These are phyloP conservation scores for Mimumesa dahlbomi DNA, from an alignment of 2,888 invertebrate genomes.

Conservation along the genomic window DNA sequence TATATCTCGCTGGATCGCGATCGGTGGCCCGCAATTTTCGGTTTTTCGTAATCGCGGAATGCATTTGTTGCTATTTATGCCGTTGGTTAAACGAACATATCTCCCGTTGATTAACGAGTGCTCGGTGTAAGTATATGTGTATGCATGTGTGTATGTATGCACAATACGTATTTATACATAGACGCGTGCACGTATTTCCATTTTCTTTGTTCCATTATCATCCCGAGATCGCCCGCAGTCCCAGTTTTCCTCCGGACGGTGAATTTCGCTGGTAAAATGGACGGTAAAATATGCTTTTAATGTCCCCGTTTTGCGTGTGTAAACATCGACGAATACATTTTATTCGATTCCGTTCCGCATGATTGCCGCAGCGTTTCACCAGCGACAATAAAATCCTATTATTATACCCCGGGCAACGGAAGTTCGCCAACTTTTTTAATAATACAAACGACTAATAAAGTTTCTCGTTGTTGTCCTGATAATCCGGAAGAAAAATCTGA, in stretches of 20 bases:
- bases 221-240: not conserved
- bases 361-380: too few species aligned
- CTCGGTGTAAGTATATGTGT: too few species aligned
- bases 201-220: constrained; percentile 1
- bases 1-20: too few species aligned
- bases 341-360: not conserved
- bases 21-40: not conserved
- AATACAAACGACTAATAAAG: constrained; percentile 13
- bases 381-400: too few species aligned
- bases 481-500: too few species aligned
- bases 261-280: not conserved
- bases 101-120: not conserved
- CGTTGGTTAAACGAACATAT: too few species aligned
- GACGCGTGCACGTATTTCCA: not conserved
- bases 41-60: constrained; percentile 10
- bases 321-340: not conserved
- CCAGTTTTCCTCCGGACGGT: not conserved
- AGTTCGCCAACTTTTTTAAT: constrained; percentile 16
- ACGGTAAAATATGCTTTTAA: not conserved
- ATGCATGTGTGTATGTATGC: too few species aligned
- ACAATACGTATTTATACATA: too few species aligned
- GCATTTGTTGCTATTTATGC: not conserved
- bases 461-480: not conserved
- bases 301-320: not conserved
- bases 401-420: not conserved